Conservation (phyloP, 1,140 invertebrate species). For the Dolichoris vasculosae region DNA sequence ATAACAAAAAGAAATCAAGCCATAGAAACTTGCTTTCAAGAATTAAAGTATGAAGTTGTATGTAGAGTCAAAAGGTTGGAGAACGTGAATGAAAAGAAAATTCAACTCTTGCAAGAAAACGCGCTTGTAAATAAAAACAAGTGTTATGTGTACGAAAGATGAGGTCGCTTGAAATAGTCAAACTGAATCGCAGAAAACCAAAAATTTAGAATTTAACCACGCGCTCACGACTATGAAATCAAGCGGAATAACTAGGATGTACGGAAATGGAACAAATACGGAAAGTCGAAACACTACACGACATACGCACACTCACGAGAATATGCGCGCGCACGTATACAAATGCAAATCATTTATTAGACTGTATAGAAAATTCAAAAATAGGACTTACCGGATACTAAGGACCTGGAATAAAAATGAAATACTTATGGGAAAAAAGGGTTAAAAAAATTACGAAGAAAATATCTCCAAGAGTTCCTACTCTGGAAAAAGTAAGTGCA, state of each 20-base stretch:
- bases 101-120: not conserved
- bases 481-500: not conserved
- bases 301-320: not conserved
- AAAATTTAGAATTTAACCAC: not conserved
- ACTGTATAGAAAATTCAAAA: not conserved
- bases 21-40: not conserved
- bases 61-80: slow-evolving; percentile 6
- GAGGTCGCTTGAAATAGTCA: not conserved
- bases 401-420: not conserved
- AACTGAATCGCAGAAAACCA: not conserved
- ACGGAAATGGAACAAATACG: not conserved
- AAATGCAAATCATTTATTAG: not conserved
- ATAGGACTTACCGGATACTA: not conserved
- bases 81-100: slow-evolving; percentile 32
- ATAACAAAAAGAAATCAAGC: slow-evolving; percentile 32
- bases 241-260: not conserved
- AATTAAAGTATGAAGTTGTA: not conserved
- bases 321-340: not conserved
- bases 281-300: not conserved
- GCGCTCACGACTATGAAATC: not conserved
- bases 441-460: no score
- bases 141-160: not conserved
- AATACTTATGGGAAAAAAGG: no score
- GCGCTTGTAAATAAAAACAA: slow-evolving; percentile 32
- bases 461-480: not conserved